Evolutionary conservation across 2,113 vertebrate genomes (phyloP), one percentile per base, ranked within the genome.

Genomic region (Psettodes erumei): DNA sequence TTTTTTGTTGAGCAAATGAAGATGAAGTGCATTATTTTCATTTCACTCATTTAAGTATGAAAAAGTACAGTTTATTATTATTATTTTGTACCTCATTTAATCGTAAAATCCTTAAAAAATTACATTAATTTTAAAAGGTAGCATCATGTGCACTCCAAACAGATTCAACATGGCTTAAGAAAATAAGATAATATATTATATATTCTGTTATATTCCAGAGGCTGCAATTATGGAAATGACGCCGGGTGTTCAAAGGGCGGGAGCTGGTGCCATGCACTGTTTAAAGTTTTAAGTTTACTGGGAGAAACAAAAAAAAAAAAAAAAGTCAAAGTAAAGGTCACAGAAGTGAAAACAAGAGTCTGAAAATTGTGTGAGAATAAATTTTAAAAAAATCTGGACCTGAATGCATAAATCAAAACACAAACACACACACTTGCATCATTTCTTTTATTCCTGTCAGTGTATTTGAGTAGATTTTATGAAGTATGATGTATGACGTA

Each of bases 321-420:
- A 30, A 58, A 19, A 58, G 77, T 81, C 75, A 69, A 70, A 86
- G 73, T 79, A 75, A 66, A 63, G 87, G 55, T 79, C 56, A 54
- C 10, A 9, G 67, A 32, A 42, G 15, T 45, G 51, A 74, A 79
- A 83, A 80, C 69, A 69, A 68, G 66, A 33, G 16, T 53, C 33
- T 40, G 25, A 54, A 56, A 79, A 33, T 25, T 8, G 1, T 48
- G 40, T 2, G 43, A 47, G 50, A 81, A 74, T 50, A 33, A 62
- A 73, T 68, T 21, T 5, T 3, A 54, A 38, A 37, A 38, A 60
- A 67, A 54, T 47, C 54, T 6, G 54, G 70, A 67, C 30, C 30
- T 19, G 7, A 11, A 43, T 13, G 6, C 42, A 56, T 11, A 16
- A n/a, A 56, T 18, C 25, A 16, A 69, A 8, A 32, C 75, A 64